Percentiles rank a stretch among this genome's conserved stretches.
Evolutionary conservation across 2,888 invertebrate species (phyloP).

Genomic region (Cantharis rufa): DNA sequence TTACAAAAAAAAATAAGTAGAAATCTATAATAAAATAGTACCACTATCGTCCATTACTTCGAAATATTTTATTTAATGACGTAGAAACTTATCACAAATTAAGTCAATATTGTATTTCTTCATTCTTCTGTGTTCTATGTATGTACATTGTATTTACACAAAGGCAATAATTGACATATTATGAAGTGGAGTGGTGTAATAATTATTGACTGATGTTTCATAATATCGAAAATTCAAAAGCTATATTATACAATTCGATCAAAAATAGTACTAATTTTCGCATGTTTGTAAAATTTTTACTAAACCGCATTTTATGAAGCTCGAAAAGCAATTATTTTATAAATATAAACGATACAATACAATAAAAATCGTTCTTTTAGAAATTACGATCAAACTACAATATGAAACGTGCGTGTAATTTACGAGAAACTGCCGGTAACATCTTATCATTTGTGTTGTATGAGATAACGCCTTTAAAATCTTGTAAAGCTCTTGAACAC

Average conservation of each 20-base stretch:
- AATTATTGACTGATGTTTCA: neutral
- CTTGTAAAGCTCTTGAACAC: conserved; percentile 35
- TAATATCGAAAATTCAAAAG: neutral
- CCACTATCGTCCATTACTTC: neutral
- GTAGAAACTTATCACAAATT: neutral
- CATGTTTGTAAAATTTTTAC: neutral
- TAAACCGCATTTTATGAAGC: neutral
- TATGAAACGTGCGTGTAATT: conserved; percentile 31
- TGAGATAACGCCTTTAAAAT: conserved; percentile 39
- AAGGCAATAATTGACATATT: neutral
- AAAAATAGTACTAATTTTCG: neutral
- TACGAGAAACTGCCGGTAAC: conserved; percentile 31
- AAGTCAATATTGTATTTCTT: neutral
- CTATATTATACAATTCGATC: neutral
- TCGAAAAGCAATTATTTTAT: neutral
- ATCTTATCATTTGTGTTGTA: conserved; percentile 40
- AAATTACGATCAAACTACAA: conserved; percentile 19
- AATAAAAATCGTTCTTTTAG: neutral
- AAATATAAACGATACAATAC: neutral
- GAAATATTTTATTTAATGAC: neutral
- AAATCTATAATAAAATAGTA: neutral
- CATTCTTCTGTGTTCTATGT: neutral
- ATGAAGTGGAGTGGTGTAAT: neutral
- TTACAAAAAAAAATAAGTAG: neutral
- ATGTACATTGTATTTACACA: neutral